phyloP scores from a whole-genome alignment of 2,113 vertebrate species.

The Paradoxurus hermaphroditus region DNA sequence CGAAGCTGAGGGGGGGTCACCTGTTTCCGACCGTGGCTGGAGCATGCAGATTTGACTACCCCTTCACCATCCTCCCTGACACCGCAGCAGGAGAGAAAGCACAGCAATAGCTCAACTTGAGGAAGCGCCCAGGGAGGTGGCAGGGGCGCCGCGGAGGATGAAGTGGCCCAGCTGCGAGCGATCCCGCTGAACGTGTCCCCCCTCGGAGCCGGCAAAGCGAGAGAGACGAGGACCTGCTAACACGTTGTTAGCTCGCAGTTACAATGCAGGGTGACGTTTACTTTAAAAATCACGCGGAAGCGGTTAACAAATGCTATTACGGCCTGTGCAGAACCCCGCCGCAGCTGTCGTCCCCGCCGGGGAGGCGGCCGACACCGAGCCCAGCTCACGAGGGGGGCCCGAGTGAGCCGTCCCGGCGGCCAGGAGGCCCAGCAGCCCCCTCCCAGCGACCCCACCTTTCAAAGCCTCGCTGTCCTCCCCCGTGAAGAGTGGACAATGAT shows the following conservation, averaged over 20 bases:
- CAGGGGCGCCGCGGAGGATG: neutral
- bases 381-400: neutral
- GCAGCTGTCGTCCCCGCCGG: neutral
- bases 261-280: constrained; percentile 47
- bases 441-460: neutral
- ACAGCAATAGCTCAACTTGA: constrained; percentile 22
- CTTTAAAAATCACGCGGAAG: constrained; percentile 48
- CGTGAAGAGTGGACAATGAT: neutral
- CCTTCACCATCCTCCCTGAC: neutral
- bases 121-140: neutral
- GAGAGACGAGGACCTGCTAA: neutral
- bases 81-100: neutral
- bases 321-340: neutral
- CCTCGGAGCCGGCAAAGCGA: constrained; percentile 48
- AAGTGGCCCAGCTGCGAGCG: constrained; percentile 40
- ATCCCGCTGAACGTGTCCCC: no score
- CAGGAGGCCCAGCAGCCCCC: no score
- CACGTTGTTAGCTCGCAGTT: constrained; percentile 14
- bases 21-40: neutral
- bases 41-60: neutral
- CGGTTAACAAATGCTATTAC: constrained; percentile 51
- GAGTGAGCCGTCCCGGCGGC: accelerated
- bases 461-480: accelerated
- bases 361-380: neutral
- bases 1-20: no score